Percentiles rank a stretch among this genome's conserved stretches.
Conservation (phyloP, 1,140 invertebrate species). For the Achatina immaculata region DNA sequence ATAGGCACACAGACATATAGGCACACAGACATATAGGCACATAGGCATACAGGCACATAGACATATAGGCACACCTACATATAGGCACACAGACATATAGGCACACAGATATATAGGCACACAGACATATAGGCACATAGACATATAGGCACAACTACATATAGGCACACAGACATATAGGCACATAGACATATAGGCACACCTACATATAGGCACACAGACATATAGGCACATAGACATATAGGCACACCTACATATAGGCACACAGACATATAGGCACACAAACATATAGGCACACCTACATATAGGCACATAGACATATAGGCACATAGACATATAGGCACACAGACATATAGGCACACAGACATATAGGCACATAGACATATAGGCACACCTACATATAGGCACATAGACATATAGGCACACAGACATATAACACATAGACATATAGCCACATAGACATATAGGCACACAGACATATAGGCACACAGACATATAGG, state of each 20-base stretch:
- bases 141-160: constrained; percentile 1
- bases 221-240: neutral
- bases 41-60: constrained; percentile 24
- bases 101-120: neutral
- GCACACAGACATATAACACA: neutral
- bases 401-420: neutral
- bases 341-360: neutral
- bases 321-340: neutral
- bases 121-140: neutral
- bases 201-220: neutral
- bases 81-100: constrained; percentile 29
- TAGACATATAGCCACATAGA: neutral
- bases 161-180: neutral
- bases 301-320: neutral
- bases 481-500: no score
- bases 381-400: neutral
- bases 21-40: constrained; percentile 13
- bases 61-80: constrained; percentile 3
- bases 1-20: constrained; percentile 9
- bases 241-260: neutral
- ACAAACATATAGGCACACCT: neutral
- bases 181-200: neutral
- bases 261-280: neutral
- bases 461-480: no score
- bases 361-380: neutral